Percentiles rank a stretch among this genome's conserved stretches.
phyloP scores from a whole-genome alignment of 2,797 vertebrate genomes.

The Phalanger gymnotis region DNA sequence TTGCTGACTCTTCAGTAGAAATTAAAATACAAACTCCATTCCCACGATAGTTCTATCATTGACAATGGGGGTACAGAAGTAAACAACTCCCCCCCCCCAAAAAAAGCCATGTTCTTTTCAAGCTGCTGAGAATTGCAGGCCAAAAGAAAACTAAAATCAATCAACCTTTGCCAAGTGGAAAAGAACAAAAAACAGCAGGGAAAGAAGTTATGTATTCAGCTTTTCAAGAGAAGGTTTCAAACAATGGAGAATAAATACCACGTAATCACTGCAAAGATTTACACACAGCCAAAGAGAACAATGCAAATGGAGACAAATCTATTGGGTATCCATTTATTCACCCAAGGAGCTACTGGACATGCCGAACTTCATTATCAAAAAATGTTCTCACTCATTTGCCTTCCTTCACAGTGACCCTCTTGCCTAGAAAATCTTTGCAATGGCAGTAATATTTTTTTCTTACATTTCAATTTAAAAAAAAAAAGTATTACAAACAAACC shows the following conservation, averaged over 20 bases:
- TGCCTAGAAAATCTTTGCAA: not conserved
- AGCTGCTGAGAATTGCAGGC: constrained; percentile 54
- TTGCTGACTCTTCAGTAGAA: constrained; percentile 43
- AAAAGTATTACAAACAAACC: not conserved
- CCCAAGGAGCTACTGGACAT: not conserved
- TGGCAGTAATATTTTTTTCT: not conserved
- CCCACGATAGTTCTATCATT: not conserved
- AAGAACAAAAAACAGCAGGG: constrained; percentile 64
- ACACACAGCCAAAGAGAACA: constrained; percentile 30
- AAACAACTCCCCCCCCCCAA: constrained; percentile 4
- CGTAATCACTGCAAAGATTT: constrained; percentile 38
- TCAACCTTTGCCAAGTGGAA: constrained; percentile 65
- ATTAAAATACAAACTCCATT: not conserved
- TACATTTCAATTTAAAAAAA: not conserved
- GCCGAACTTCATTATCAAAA: constrained; percentile 12
- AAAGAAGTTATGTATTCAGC: constrained; percentile 38
- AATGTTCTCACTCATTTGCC: not conserved
- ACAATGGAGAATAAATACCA: constrained; percentile 58
- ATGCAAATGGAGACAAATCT: not conserved
- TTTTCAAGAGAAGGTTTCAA: constrained; percentile 55
- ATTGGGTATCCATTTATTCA: not conserved
- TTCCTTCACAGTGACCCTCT: not conserved
- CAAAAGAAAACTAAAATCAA: constrained; percentile 71
- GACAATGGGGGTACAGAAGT: constrained; percentile 66
- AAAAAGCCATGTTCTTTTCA: constrained; percentile 61